A percentile compares a stretch with the other conserved stretches of the same genome.
Evolutionary conservation across 2,797 vertebrate genomes (phyloP).

Genomic region (Acanthis flammea): DNA sequence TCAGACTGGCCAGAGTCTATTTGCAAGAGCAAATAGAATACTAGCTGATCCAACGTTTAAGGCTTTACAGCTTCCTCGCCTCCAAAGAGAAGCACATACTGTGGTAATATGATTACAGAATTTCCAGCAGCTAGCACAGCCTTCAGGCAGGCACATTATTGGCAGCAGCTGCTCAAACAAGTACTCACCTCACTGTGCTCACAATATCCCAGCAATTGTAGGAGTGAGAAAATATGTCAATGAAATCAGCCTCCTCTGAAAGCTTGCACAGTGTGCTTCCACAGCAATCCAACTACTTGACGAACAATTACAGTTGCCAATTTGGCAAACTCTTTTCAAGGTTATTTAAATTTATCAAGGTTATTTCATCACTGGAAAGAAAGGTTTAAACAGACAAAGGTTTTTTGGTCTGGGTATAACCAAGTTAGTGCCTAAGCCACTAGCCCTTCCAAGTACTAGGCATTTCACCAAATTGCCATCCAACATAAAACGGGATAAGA

Average conservation of each 20-base stretch:
- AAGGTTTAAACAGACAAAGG: neutral
- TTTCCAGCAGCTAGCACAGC: constrained; percentile 24
- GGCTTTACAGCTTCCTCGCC: neutral
- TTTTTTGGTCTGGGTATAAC: neutral
- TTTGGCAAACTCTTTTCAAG: neutral
- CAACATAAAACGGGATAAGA: neutral
- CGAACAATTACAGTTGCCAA: neutral
- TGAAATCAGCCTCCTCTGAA: constrained; percentile 2
- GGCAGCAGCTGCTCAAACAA: constrained; percentile 50
- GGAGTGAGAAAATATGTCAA: constrained; percentile 10
- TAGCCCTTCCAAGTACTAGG: neutral
- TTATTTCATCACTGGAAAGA: neutral
- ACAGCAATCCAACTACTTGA: neutral
- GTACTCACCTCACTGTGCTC: neutral
- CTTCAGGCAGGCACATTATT: neutral
- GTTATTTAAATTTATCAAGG: neutral
- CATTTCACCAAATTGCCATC: neutral
- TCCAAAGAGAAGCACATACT: neutral
- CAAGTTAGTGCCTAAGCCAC: neutral
- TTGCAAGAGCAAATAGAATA: neutral
- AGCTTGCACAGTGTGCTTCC: neutral
- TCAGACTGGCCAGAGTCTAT: neutral
- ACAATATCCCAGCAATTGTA: neutral
- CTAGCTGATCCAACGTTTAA: neutral
- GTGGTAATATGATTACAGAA: constrained; percentile 4